Percentiles rank a stretch among this genome's conserved stretches.
Evolutionary conservation across 2,888 invertebrate species (phyloP).

Genomic region (Himalopsyche japonica): DNA sequence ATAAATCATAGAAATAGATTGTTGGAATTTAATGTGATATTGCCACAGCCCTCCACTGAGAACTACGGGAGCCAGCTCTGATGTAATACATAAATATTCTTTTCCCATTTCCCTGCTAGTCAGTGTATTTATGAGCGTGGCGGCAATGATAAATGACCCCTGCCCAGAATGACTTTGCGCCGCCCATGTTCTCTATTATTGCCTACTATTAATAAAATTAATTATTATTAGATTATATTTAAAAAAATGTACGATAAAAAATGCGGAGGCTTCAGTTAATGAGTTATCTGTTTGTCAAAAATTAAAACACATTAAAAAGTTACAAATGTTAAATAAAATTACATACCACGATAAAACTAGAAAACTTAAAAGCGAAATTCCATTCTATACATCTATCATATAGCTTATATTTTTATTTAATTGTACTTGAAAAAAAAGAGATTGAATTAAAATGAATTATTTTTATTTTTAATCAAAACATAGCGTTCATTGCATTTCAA

Average conservation of each 20-base stretch:
- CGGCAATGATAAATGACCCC: slow-evolving; percentile 35
- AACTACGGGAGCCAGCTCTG: background rate
- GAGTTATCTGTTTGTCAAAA: background rate
- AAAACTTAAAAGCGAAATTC: too few relatives aligned
- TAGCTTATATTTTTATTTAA: too few relatives aligned
- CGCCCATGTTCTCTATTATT: background rate
- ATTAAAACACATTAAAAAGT: too few relatives aligned
- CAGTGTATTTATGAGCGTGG: slow-evolving; percentile 38
- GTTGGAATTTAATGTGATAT: background rate
- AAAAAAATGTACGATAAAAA: background rate
- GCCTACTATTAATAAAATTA: background rate
- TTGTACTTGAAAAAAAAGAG: too few relatives aligned
- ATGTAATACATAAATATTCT: slow-evolving; percentile 38
- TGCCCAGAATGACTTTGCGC: slow-evolving; percentile 33
- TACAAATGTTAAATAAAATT: too few relatives aligned
- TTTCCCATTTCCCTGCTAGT: slow-evolving; percentile 39
- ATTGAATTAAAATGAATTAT: too few relatives aligned
- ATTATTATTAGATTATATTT: background rate
- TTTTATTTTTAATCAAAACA: too few relatives aligned
- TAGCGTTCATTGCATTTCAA: too few relatives aligned
- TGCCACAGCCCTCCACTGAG: background rate
- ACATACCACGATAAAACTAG: too few relatives aligned
- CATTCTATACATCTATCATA: too few relatives aligned
- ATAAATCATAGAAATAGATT: too few relatives aligned
- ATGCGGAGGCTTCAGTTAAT: background rate